Base-by-base conservation (phyloP, 2,113 vertebrate species). In the Donacobius atricapilla region DNA sequence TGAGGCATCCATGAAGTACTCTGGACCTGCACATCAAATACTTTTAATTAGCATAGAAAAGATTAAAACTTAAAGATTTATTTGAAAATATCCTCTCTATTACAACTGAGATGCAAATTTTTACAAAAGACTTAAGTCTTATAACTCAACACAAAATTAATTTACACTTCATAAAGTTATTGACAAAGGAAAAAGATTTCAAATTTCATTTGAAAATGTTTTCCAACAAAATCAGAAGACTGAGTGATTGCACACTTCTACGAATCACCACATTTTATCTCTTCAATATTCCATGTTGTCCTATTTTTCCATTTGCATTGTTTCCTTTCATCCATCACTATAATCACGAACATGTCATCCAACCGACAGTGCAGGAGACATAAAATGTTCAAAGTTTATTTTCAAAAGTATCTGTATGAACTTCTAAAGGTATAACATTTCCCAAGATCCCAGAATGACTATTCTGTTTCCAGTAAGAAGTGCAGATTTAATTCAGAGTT, bases 1-100 rank as follows among this genome's bases (percentile, higher is more conserved):
- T 99, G 99, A 98, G 99, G 99, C 99, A 99, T 99, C 99, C 99
- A 99, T 97, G 99, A 99, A 98, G 99, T 99, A 97, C 99, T 99
- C 98, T 99, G 99, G 98, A 99, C 99, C 99, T 99, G 98, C 92
- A 93, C 81, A 98, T 96, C 94, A 98, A 98, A 97, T 97, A 97
- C 82, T 96, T 97, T 94, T 76, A 83, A 97, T 98, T 98, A 98
- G 98, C 91, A 98, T 44, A 97, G 83, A 71, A 95, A 83, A 94
- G 79, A 93, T 93, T 94, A 92, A 94, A 94, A 94, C 28, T 68
- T 56, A 77, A 90, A 84, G 14, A 53, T 53, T 89, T 60, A 75
- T 30, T 73, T 81, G 56, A 85, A 88, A 86, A 82, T 56, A 88
- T 27, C 70, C 14, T 76, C 75, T 75, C 61, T 89, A 61, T 45